Conservation (phyloP, 2,113 vertebrate genomes). For the Suricata suricatta region DNA sequence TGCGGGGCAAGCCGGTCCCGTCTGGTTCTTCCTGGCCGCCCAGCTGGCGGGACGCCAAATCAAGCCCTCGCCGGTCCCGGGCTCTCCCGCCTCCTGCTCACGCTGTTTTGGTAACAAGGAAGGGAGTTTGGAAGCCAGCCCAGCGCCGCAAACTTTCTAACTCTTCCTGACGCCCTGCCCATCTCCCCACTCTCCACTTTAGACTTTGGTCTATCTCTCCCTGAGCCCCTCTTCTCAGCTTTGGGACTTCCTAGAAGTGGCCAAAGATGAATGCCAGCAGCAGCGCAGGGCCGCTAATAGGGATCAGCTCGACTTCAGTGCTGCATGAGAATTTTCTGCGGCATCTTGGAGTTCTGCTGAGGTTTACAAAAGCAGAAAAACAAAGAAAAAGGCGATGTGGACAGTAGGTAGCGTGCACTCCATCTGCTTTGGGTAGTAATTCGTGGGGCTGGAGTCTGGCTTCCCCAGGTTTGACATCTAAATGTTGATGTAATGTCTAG, state of each 20-base stretch:
- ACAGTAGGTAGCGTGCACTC: not conserved
- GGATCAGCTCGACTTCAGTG: constrained; percentile 93
- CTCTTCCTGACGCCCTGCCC: not conserved
- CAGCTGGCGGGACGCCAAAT: not conserved
- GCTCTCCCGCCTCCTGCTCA: not conserved
- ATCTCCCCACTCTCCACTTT: not conserved
- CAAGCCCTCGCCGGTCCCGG: not conserved
- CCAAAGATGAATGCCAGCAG: constrained; percentile 93
- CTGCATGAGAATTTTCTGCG: constrained; percentile 83
- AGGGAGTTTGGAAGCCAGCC: not conserved
- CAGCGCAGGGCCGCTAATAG: constrained; percentile 92
- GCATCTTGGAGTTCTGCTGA: constrained; percentile 57
- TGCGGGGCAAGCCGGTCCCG: constrained; percentile 53
- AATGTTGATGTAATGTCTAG: constrained; percentile 84
- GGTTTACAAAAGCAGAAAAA: not conserved
- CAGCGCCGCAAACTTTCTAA: not conserved
- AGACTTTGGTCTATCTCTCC: not conserved
- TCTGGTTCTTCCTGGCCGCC: not conserved
- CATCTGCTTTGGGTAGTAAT: not conserved
- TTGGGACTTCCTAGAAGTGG: constrained; percentile 85
- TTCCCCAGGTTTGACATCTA: constrained; percentile 68
- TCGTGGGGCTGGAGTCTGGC: constrained; percentile 10
- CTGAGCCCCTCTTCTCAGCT: constrained; percentile 74
- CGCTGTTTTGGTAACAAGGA: not conserved
- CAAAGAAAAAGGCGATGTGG: not conserved